phyloP scores from a whole-genome alignment of 1,140 invertebrate species.

The Drosophila serrata region DNA sequence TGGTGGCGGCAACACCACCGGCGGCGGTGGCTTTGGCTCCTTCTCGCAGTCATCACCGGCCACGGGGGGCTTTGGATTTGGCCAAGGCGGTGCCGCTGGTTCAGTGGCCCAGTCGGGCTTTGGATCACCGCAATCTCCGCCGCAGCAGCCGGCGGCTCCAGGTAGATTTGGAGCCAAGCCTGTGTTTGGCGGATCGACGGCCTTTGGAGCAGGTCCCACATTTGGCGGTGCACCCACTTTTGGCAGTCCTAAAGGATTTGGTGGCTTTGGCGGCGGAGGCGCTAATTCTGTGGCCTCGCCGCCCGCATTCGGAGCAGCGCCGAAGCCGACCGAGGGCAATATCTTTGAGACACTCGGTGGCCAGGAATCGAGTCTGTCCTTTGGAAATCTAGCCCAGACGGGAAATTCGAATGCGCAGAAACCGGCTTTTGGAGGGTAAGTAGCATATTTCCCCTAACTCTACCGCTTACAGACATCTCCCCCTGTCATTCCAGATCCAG shows the following conservation, averaged over 20 bases:
- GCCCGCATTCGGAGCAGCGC: conserved; percentile 66
- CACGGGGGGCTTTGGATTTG: conserved; percentile 62
- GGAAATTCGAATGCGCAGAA: conserved; percentile 73
- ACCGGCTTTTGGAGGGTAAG: conserved; percentile 86
- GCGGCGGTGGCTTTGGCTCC: conserved; percentile 71
- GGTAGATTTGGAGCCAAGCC: conserved; percentile 68
- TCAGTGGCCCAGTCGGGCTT: conserved; percentile 84
- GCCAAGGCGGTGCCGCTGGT: conserved; percentile 45
- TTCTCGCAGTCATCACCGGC: conserved; percentile 73
- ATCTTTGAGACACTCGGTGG: conserved; percentile 87
- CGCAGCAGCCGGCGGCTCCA: conserved; percentile 51
- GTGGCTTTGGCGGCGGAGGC: conserved; percentile 62
- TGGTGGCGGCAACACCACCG: conserved; percentile 63
- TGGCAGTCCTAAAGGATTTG: conserved; percentile 86
- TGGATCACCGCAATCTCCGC: conserved; percentile 78
- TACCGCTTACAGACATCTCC: background rate
- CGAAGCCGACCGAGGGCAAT: conserved; percentile 83
- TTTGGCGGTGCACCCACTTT: conserved; percentile 87
- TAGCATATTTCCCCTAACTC: background rate
- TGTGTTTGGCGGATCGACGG: conserved; percentile 77
- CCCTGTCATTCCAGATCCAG: conserved; percentile 41
- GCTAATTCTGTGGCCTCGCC: conserved; percentile 38
- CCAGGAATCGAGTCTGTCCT: conserved; percentile 86
- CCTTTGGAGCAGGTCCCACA: conserved; percentile 85
- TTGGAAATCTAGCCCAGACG: conserved; percentile 87